Base-by-base conservation (phyloP, 2,113 vertebrate genomes). In the Perca fluviatilis region DNA sequence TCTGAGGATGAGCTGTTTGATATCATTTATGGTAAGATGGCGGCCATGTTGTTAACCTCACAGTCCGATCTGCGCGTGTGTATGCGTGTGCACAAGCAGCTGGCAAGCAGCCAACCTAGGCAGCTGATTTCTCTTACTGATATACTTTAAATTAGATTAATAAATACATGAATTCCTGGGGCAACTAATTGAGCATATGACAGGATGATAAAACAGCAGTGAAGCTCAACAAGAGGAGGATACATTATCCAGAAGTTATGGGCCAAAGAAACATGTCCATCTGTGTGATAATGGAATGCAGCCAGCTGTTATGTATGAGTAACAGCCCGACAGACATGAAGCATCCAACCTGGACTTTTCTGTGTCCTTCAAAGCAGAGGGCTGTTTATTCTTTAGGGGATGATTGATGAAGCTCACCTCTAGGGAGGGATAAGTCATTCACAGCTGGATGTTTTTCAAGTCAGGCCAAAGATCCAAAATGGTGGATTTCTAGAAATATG, bases 331-430 rank as follows among this genome's bases (percentile, higher is more conserved):
- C 70, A 90, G 50, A 63, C 40, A 62, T 74, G 75, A 65, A 74
- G 30, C 77, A 49, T 77, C 81, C 75, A 71, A 70, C 79, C 67
- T 88, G 85, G 78, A 68, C 70, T 76, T 72, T 62, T 54, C 75
- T 75, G 56, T 91, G 88, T 90, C 91, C 90, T 94, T 92, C 83
- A 84, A 61, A 87, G 68, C 79, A 63, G 65, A 79, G 65, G 49
- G 33, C 43, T 84, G 77, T 88, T 85, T 85, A 74, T 90, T 89
- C 72, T 80, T 89, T 73, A 69, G 57, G 74, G 53, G 11, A 84
- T 70, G 82, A 91, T 87, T 92, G 89, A 91, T 87, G 81, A 75
- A 63, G 25, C 33, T 84, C 82, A 66, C 83, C 80, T 88, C 74
- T 18, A 67, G 73, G 68, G 73, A 80, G 56, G 33, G 70, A 88